A percentile compares a stretch with the other conserved stretches of the same genome.
phyloP scores from a whole-genome alignment of 2,113 vertebrate species.

The Australoheros scitulus region DNA sequence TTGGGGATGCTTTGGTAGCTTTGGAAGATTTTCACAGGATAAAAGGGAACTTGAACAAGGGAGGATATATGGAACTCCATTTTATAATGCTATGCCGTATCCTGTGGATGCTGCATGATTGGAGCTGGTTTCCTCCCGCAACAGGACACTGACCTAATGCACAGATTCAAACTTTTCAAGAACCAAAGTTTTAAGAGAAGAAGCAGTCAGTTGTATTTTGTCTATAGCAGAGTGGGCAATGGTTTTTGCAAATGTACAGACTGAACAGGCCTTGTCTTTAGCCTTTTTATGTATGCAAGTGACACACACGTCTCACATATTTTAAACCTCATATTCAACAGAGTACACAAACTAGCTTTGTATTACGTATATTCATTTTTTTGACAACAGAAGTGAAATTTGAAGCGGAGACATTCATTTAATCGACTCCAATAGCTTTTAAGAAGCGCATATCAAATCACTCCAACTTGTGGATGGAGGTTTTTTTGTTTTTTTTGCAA shows the following conservation, averaged over 20 bases:
- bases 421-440: slow-evolving; percentile 13
- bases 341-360: slow-evolving; percentile 41
- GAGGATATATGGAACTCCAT: not conserved
- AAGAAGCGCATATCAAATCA: not conserved
- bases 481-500: too few relatives aligned
- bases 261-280: slow-evolving; percentile 18
- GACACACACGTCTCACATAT: slow-evolving; percentile 33
- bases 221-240: not conserved
- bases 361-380: slow-evolving; percentile 36
- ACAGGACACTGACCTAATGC: not conserved
- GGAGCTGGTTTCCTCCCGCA: not conserved
- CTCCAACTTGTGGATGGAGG: not conserved
- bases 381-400: slow-evolving; percentile 65
- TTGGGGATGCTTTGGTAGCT: not conserved
- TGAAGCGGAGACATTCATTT: slow-evolving; percentile 72
- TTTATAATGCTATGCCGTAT: not conserved
- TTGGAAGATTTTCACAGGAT: not conserved
- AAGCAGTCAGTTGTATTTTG: not conserved
- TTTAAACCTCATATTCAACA: slow-evolving; percentile 41
- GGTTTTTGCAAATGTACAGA: slow-evolving; percentile 33
- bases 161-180: not conserved
- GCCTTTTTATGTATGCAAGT: slow-evolving; percentile 19
- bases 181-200: slow-evolving; percentile 3
- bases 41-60: not conserved
- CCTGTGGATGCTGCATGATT: not conserved